These are phyloP conservation scores for Macrochelys suwanniensis DNA, from an alignment of 2,797 vertebrate genomes.

Conservation along the genomic window DNA sequence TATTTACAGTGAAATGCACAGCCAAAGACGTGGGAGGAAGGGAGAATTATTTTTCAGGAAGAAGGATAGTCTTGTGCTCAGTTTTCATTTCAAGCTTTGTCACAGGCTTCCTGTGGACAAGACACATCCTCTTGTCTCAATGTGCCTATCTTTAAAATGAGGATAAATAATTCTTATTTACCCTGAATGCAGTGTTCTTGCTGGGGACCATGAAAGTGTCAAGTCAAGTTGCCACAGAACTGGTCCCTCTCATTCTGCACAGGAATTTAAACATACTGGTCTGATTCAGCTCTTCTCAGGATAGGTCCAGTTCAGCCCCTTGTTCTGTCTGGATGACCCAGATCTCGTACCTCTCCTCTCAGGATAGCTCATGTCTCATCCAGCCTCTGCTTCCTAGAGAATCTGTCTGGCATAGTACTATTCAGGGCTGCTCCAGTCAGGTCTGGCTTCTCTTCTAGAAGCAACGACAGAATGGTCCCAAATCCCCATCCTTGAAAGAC, in stretches of 20 bases:
- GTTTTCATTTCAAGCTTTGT: background rate
- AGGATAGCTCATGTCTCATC: background rate
- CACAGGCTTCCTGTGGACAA: background rate
- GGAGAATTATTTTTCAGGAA: background rate
- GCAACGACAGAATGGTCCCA: background rate
- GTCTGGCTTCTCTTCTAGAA: background rate
- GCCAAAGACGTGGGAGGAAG: background rate
- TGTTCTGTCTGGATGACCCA: rapidly evolving
- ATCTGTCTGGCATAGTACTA: background rate
- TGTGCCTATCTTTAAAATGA: slow-evolving; percentile 8
- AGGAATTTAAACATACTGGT: background rate
- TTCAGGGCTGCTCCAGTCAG: rapidly evolving
- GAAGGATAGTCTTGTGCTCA: background rate
- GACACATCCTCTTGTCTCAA: background rate
- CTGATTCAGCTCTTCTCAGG: background rate
- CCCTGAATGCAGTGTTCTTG: background rate
- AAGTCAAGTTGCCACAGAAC: background rate
- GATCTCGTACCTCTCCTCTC: background rate
- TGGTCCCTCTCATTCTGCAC: background rate
- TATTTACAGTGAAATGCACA: background rate
- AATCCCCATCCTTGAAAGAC: too few relatives aligned
- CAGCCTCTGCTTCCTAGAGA: background rate
- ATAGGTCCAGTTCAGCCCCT: rapidly evolving
- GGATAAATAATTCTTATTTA: background rate
- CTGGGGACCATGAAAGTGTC: background rate